These are phyloP conservation scores for Agonopterix alstromeriana DNA, from an alignment of 2,888 invertebrate species.

Conservation along the genomic window DNA sequence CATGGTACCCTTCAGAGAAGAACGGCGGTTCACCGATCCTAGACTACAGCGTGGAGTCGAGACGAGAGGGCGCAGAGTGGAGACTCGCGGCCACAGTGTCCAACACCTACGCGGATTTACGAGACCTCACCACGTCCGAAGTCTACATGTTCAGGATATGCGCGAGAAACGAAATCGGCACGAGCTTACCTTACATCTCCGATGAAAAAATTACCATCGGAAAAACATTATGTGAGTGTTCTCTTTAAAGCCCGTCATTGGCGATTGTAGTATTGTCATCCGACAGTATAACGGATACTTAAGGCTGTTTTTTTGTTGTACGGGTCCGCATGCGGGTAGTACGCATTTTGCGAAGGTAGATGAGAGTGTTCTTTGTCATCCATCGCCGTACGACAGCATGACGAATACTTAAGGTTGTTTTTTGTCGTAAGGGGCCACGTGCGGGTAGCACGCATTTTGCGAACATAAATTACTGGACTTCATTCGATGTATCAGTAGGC, in stretches of 20 bases:
- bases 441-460: too few species aligned
- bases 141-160: conserved; percentile 90
- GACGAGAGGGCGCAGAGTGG: conserved; percentile 87
- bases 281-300: too few species aligned
- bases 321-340: too few species aligned
- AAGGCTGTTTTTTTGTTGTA: too few species aligned
- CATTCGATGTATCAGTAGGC: too few species aligned
- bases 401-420: too few species aligned
- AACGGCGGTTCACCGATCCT: conserved; percentile 92
- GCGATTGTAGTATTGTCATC: too few species aligned
- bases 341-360: too few species aligned
- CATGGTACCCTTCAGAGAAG: conserved; percentile 89
- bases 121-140: conserved; percentile 81
- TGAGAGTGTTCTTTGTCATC: too few species aligned
- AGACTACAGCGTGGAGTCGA: conserved; percentile 90
- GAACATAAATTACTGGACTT: too few species aligned
- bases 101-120: conserved; percentile 81
- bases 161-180: conserved; percentile 89
- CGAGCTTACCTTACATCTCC: conserved; percentile 85
- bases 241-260: background rate
- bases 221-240: conserved; percentile 87
- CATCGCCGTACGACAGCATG: too few species aligned
- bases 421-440: too few species aligned
- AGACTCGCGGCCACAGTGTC: conserved; percentile 83
- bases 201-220: conserved; percentile 88